Base-by-base conservation (phyloP, 1,140 invertebrate species). In the Bombus impatiens region DNA sequence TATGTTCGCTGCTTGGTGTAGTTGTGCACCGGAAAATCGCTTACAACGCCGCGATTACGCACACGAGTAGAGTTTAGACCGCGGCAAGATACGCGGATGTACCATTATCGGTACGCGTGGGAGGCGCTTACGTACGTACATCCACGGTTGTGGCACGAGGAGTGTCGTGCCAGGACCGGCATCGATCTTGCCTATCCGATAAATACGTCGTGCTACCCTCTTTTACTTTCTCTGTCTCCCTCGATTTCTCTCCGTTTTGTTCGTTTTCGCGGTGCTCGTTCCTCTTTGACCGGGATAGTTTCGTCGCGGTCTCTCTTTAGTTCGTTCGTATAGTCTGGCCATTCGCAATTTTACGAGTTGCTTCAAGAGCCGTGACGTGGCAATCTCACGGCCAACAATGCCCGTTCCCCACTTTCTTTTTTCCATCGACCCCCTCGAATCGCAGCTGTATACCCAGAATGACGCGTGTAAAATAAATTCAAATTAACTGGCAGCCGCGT, bases 271-370 rank as follows among this genome's bases (percentile, higher is more conserved):
- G 8, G 32, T 22, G 18, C 32, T 68, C 15, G 67, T 40, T 70
- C 67, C 32, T 75, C 53, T 62, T 57, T n/a, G 35, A 10, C 5
- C 75, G 53, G 35, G 42, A 47, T 32, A 32, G 42, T 47, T 32
- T 75, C 72, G 72, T 75, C 72, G 72, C 42, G 42, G n/a, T 71
- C 70, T 78, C 82, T n/a, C 40, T n/a, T 42, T 28, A 40, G 53
- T 53, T 13, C 78, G 65, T 57, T 28, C 70, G 25, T 72, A n/a
- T 13, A 42, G 37, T 72, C 70, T 53, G 74, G 44, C 12, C 59
- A 75, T 90, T 90, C 81, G 88, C 86, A 72, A 82, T 90, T 90
- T 90, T 89, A 90, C 89, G 88, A 90, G 88, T 86, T 74, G 75
- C 87, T 89, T 89, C 88, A 75, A 90, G 82, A 82, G 70, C 78